Conservation (phyloP, 2,888 invertebrate genomes). For the Brachyptera putata region DNA sequence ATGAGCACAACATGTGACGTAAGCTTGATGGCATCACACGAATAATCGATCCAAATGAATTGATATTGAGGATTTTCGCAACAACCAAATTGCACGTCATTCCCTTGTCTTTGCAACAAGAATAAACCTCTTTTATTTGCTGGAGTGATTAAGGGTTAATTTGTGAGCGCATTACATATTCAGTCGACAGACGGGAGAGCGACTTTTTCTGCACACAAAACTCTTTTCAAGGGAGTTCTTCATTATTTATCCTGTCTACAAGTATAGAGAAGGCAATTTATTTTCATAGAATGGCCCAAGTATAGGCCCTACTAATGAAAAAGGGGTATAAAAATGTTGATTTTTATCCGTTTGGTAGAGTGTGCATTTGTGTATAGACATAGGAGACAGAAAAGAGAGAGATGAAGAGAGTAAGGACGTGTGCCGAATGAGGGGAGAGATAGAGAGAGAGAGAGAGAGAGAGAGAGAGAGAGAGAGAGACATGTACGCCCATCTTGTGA, state of each 20-base stretch:
- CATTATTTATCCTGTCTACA: conserved; percentile 1
- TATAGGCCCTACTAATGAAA: conserved; percentile 27
- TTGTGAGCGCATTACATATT: conserved; percentile 11
- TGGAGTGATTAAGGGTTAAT: background rate
- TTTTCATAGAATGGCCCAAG: conserved; percentile 10
- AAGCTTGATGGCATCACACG: too few species aligned
- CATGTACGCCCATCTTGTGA: conserved; percentile 7
- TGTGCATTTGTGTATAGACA: background rate
- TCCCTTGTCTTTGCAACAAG: too few species aligned
- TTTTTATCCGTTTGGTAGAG: conserved; percentile 17
- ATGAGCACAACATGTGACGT: too few species aligned
- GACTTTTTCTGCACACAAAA: conserved; percentile 1
- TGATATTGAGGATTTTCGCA: too few species aligned
- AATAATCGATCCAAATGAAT: too few species aligned
- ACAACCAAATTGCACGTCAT: too few species aligned
- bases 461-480: too few species aligned
- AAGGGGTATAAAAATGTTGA: conserved; percentile 25
- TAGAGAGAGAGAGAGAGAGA: too few species aligned
- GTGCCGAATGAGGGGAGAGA: too few species aligned
- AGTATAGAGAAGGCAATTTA: background rate
- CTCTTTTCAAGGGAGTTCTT: conserved; percentile 1
- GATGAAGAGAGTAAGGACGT: too few species aligned
- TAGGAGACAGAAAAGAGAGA: too few species aligned
- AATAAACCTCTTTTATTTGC: too few species aligned
- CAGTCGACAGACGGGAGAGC: background rate